phyloP scores from a whole-genome alignment of 1,140 invertebrate species.

The Watersipora subatra region DNA sequence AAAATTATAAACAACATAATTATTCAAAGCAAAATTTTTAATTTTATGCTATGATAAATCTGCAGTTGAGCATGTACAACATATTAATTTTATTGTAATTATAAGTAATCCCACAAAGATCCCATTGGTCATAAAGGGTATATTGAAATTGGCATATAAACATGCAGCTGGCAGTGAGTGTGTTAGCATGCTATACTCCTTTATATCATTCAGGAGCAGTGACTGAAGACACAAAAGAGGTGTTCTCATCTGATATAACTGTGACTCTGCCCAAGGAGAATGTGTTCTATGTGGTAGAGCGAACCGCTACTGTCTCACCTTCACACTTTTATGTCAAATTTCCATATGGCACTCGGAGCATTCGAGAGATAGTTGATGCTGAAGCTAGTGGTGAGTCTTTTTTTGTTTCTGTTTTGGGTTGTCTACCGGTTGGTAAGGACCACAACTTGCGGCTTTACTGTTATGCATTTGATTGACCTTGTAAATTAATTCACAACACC shows the following conservation, averaged over 20 bases:
- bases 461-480: not conserved
- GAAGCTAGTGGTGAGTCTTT: not conserved
- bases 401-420: not conserved
- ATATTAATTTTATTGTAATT: too few relatives aligned
- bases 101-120: too few relatives aligned
- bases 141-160: too few relatives aligned
- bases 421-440: too few relatives aligned
- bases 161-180: not conserved
- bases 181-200: not conserved
- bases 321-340: not conserved
- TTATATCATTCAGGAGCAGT: not conserved
- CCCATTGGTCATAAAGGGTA: too few relatives aligned
- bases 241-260: not conserved
- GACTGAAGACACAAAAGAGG: not conserved
- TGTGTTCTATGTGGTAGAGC: not conserved
- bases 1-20: too few relatives aligned
- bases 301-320: not conserved
- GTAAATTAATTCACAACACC: too few relatives aligned
- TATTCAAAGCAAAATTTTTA: too few relatives aligned
- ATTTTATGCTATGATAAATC: too few relatives aligned
- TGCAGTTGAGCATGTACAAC: too few relatives aligned
- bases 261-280: not conserved
- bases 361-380: not conserved
- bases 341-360: not conserved
- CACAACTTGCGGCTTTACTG: too few relatives aligned